Conservation (phyloP, 2,888 invertebrate genomes). For the Plusia festucae region DNA sequence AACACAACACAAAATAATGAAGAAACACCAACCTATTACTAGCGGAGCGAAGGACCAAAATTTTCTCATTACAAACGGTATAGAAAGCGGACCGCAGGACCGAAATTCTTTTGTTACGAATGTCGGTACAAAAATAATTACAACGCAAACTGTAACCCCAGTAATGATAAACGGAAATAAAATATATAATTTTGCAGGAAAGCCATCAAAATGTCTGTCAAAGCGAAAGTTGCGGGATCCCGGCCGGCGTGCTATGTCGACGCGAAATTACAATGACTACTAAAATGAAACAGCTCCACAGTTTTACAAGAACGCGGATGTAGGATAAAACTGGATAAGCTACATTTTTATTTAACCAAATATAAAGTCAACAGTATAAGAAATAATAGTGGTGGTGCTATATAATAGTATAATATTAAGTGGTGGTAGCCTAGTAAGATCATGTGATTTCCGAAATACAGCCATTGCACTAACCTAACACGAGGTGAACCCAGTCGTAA, state of each 20-base stretch:
- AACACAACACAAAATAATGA: background rate
- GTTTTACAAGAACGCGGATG: constrained; percentile 37
- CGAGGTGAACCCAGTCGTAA: no score
- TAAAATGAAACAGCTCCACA: constrained; percentile 61
- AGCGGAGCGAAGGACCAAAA: background rate
- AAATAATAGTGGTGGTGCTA: no score
- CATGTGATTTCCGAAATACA: no score
- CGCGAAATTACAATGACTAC: constrained; percentile 65
- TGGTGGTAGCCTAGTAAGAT: no score
- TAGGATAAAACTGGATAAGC: constrained; percentile 41
- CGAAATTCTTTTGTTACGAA: constrained; percentile 24
- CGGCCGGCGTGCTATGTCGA: constrained; percentile 53
- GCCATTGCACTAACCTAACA: no score
- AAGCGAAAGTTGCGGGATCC: constrained; percentile 66
- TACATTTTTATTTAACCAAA: background rate
- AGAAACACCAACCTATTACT: constrained; percentile 16
- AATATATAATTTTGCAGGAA: constrained; percentile 52
- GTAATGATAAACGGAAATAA: constrained; percentile 40
- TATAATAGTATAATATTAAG: no score
- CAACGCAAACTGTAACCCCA: constrained; percentile 24
- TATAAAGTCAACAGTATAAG: no score
- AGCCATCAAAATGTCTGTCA: constrained; percentile 64
- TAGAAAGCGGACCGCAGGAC: constrained; percentile 3
- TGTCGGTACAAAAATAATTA: constrained; percentile 5
- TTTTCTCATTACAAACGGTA: constrained; percentile 6